Conservation (phyloP, 1,140 invertebrate genomes). For the Drosophila orena region DNA sequence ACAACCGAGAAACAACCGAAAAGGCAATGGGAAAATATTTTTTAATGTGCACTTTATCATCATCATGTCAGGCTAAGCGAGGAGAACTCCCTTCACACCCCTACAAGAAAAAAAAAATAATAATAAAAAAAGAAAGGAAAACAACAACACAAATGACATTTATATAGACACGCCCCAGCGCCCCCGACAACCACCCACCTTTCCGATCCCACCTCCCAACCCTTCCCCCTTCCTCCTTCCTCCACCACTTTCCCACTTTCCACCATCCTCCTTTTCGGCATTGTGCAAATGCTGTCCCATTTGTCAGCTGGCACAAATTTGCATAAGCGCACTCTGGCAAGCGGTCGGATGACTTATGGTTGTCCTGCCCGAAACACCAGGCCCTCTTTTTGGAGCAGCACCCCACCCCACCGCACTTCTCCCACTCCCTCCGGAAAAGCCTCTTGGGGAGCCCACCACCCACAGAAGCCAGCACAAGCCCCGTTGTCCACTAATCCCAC, state of each 20-base stretch:
- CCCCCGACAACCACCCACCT: slow-evolving; percentile 17
- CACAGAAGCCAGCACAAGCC: slow-evolving; percentile 14
- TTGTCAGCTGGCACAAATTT: slow-evolving; percentile 81
- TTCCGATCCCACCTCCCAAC: neutral
- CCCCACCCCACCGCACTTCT: neutral
- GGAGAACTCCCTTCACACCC: slow-evolving; percentile 8
- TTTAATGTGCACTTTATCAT: slow-evolving; percentile 80
- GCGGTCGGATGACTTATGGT: slow-evolving; percentile 79
- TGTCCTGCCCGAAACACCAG: slow-evolving; percentile 31
- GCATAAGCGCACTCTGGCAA: slow-evolving; percentile 76
- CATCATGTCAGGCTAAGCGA: slow-evolving; percentile 76
- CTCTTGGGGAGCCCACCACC: neutral
- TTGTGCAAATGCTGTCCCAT: slow-evolving; percentile 81
- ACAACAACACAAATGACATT: slow-evolving; percentile 71
- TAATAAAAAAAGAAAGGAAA: slow-evolving; percentile 15
- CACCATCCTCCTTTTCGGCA: slow-evolving; percentile 31
- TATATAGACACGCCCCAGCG: slow-evolving; percentile 75
- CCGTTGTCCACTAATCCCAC: slow-evolving; percentile 67
- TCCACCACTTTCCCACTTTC: too few relatives aligned
- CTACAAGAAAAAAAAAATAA: slow-evolving; percentile 6
- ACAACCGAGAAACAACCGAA: slow-evolving; percentile 44
- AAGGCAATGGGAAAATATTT: slow-evolving; percentile 70
- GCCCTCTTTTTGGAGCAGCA: slow-evolving; percentile 3
- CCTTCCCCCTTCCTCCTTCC: neutral
- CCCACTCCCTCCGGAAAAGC: neutral